Percentiles rank a stretch among this genome's conserved stretches.
phyloP scores from a whole-genome alignment of 1,140 invertebrate species.

The Lucilia cuprina region DNA sequence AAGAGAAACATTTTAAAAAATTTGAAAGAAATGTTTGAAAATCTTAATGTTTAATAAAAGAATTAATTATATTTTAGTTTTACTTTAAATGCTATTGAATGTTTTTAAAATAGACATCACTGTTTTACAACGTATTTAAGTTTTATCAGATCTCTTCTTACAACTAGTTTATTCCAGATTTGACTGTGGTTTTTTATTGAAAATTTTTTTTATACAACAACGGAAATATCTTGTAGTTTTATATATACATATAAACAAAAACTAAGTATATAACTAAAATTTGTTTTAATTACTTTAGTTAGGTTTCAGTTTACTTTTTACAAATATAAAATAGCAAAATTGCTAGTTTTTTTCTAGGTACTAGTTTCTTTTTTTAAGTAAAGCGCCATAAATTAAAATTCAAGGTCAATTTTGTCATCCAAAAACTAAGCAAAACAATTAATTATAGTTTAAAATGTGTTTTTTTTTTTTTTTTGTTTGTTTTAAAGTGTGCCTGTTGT shows the following conservation, averaged over 20 bases:
- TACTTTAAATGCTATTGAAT: too few relatives aligned
- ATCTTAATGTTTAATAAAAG: too few relatives aligned
- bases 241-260: not conserved
- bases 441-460: not conserved
- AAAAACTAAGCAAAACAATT: not conserved
- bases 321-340: not conserved
- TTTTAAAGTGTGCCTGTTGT: not conserved
- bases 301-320: constrained; percentile 8
- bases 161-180: not conserved
- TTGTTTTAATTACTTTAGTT: constrained; percentile 30
- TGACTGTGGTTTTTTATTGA: not conserved
- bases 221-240: constrained; percentile 10
- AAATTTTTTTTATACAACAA: not conserved
- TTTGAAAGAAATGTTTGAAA: too few relatives aligned
- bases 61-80: too few relatives aligned
- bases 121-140: too few relatives aligned
- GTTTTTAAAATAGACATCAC: too few relatives aligned
- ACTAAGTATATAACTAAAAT: not conserved
- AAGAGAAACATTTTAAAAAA: too few relatives aligned
- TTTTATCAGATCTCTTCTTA: not conserved
- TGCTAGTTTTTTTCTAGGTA: not conserved
- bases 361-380: too few relatives aligned
- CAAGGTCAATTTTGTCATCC: constrained; percentile 23
- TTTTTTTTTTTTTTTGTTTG: too few relatives aligned
- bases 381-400: constrained; percentile 28